These are phyloP conservation scores for Chrysomallon squamiferum DNA, from an alignment of 1,140 invertebrate species.

Conservation along the genomic window DNA sequence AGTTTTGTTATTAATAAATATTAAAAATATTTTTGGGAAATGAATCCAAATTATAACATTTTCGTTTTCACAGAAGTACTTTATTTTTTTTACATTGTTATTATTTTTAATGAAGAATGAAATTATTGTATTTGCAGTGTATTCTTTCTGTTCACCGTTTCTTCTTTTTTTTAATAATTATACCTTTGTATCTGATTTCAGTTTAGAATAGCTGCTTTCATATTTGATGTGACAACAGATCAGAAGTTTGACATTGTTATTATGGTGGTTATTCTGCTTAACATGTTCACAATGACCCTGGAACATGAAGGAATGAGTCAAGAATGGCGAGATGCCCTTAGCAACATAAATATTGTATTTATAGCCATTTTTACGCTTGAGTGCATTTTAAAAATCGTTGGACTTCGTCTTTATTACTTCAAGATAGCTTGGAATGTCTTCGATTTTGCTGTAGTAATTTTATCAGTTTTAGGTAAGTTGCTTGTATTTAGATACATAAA, in stretches of 20 bases:
- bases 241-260: conserved; percentile 99
- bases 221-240: conserved; percentile 96
- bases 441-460: conserved; percentile 98
- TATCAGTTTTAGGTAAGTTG: conserved; percentile 78
- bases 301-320: conserved; percentile 92
- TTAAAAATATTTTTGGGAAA: no score
- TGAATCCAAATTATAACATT: no score
- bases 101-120: no score
- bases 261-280: conserved; percentile 98
- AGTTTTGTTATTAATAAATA: no score
- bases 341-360: conserved; percentile 95
- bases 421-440: conserved; percentile 99
- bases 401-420: conserved; percentile 96
- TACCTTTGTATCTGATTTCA: no score
- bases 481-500: no score
- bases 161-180: no score
- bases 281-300: conserved; percentile 98
- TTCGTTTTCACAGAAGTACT: no score
- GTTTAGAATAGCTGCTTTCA: conserved; percentile 93
- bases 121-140: no score
- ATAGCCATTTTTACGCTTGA: conserved; percentile 98
- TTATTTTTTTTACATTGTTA: no score
- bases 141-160: no score
- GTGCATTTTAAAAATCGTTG: conserved; percentile 97
- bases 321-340: conserved; percentile 80